Conservation (phyloP, 2,888 invertebrate species). For the Zaprionus lineosus region DNA sequence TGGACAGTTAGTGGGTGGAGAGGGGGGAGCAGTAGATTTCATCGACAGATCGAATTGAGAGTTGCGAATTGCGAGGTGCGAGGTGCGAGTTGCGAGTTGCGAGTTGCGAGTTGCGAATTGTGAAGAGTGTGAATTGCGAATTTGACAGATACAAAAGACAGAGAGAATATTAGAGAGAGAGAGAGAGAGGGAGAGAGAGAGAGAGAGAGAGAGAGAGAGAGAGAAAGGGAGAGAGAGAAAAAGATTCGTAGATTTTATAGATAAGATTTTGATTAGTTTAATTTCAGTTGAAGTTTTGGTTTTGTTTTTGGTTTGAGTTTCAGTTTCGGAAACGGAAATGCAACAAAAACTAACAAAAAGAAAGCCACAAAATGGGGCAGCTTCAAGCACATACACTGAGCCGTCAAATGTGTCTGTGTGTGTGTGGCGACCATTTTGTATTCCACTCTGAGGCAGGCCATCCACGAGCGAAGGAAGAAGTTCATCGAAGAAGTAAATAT, state of each 20-base stretch:
- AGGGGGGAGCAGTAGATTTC: conserved; percentile 17
- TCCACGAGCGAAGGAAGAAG: too few relatives aligned
- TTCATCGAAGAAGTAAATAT: background rate
- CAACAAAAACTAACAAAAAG: conserved; percentile 61
- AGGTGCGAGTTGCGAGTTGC: too few relatives aligned
- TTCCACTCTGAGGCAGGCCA: too few relatives aligned
- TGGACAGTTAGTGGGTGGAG: conserved; percentile 22
- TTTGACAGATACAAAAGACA: too few relatives aligned
- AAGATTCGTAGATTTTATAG: conserved; percentile 7
- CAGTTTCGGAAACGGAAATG: too few relatives aligned
- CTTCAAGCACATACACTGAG: conserved; percentile 73
- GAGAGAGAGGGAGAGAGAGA: conserved; percentile 18
- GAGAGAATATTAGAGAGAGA: conserved; percentile 12
- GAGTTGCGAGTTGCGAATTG: too few relatives aligned
- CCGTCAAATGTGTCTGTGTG: conserved; percentile 57
- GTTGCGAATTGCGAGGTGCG: too few relatives aligned
- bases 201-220: conserved; percentile 12
- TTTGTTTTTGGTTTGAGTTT: too few relatives aligned
- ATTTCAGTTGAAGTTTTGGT: conserved; percentile 9
- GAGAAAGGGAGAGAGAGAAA: conserved; percentile 18
- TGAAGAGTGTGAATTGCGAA: too few relatives aligned
- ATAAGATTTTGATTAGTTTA: conserved; percentile 9
- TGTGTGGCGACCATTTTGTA: conserved; percentile 33
- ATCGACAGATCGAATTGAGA: conserved; percentile 33
- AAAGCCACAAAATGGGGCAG: conserved; percentile 30